Evolutionary conservation across 2,888 invertebrate species (phyloP).

Genomic region (Cremastobaeus sp.): DNA sequence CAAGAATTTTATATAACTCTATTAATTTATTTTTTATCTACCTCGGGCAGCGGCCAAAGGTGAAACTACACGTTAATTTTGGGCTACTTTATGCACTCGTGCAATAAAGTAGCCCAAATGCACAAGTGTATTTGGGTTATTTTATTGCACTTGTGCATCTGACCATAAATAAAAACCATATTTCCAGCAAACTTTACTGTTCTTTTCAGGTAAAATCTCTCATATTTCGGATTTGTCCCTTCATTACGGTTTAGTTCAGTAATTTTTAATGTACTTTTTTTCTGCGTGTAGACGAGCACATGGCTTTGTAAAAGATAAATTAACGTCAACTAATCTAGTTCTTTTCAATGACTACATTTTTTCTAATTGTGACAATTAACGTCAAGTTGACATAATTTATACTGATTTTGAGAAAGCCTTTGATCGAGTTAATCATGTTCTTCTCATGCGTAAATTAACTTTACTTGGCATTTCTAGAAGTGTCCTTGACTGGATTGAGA

Average conservation of each 20-base stretch:
- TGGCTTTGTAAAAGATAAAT: conserved; percentile 7
- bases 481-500: no score
- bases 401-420: conserved; percentile 1
- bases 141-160: no score
- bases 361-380: not conserved
- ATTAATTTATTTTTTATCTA: not conserved
- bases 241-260: no score
- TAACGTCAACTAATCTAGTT: not conserved
- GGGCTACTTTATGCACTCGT: not conserved
- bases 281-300: not conserved
- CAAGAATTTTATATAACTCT: not conserved
- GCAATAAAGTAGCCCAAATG: no score
- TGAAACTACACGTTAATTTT: not conserved
- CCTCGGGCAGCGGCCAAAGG: no score
- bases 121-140: no score
- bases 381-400: conserved; percentile 2
- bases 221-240: no score
- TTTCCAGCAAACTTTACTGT: no score
- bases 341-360: conserved; percentile 15
- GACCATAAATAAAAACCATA: no score
- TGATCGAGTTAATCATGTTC: conserved; percentile 1
- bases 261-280: not conserved
- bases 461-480: no score
- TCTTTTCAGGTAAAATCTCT: no score
- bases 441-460: not conserved